phyloP scores from a whole-genome alignment of 2,888 invertebrate genomes.

The Lottia scabra region DNA sequence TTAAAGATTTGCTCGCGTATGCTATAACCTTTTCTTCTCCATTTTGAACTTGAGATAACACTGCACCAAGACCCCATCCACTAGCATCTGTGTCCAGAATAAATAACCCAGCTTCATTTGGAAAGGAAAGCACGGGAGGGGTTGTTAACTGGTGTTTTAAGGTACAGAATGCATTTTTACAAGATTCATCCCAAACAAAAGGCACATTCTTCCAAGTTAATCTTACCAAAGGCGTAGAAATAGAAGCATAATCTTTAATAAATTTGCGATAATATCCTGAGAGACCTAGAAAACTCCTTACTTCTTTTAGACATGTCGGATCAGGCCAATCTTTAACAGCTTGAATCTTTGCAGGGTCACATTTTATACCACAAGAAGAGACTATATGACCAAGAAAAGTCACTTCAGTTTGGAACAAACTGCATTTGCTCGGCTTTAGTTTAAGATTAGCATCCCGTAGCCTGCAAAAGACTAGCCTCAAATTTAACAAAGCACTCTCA shows the following conservation, averaged over 20 bases:
- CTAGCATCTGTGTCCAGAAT: not conserved
- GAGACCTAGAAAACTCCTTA: not conserved
- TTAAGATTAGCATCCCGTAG: not conserved
- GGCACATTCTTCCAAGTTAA: not conserved
- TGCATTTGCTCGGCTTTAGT: not conserved
- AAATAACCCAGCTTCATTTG: not conserved
- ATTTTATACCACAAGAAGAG: not conserved
- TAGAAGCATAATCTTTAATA: not conserved
- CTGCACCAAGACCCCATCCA: not conserved
- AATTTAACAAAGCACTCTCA: not conserved
- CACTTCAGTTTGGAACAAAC: not conserved
- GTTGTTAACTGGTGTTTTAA: not conserved
- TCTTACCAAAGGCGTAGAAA: not conserved
- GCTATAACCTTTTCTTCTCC: not conserved
- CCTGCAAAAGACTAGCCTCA: not conserved
- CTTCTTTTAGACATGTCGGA: not conserved
- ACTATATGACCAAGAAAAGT: not conserved
- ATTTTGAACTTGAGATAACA: not conserved
- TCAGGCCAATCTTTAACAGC: not conserved
- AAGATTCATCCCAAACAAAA: not conserved
- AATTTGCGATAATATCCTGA: not conserved
- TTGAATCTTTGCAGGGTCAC: not conserved
- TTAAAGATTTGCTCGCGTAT: not conserved
- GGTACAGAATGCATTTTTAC: not conserved
- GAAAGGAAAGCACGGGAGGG: not conserved